These are phyloP conservation scores for Pandemis heparana DNA, from an alignment of 2,888 invertebrate species.

Conservation along the genomic window DNA sequence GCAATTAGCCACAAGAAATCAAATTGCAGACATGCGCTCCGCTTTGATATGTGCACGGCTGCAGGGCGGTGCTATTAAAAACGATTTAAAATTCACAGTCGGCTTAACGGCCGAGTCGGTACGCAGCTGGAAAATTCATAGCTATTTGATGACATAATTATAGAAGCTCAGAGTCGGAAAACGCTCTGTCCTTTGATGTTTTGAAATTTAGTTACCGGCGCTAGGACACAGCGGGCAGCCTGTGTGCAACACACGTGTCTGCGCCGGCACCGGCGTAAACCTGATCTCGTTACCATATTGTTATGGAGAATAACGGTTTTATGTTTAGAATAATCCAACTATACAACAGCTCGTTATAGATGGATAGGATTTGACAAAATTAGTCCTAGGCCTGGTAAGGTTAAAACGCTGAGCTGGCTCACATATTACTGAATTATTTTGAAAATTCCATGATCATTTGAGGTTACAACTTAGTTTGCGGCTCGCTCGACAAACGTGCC, in stretches of 20 bases:
- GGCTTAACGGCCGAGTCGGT: slow-evolving; percentile 69
- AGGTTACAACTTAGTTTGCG: neutral
- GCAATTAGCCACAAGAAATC: slow-evolving; percentile 49
- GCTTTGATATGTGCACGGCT: slow-evolving; percentile 65
- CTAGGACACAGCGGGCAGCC: slow-evolving; percentile 44
- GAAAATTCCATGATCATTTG: neutral
- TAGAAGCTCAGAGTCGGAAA: slow-evolving; percentile 68
- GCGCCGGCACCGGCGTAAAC: neutral
- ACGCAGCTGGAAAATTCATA: slow-evolving; percentile 62
- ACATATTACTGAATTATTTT: neutral
- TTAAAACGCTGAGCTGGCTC: neutral
- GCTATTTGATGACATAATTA: slow-evolving; percentile 78
- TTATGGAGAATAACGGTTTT: slow-evolving; percentile 9
- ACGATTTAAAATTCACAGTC: slow-evolving; percentile 84
- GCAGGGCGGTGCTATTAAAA: slow-evolving; percentile 73
- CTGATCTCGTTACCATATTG: slow-evolving; percentile 30
- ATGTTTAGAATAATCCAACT: slow-evolving; percentile 29
- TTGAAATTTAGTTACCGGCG: slow-evolving; percentile 60
- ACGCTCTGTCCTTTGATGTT: slow-evolving; percentile 70
- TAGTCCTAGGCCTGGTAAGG: neutral
- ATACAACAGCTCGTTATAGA: slow-evolving; percentile 1
- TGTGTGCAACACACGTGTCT: slow-evolving; percentile 36
- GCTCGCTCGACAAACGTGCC: no score
- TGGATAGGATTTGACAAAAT: slow-evolving; percentile 9
- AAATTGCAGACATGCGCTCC: slow-evolving; percentile 65